A percentile compares a stretch with the other conserved stretches of the same genome.
Conservation (phyloP, 1,140 invertebrate genomes). For the Drosophila kanapiae region DNA sequence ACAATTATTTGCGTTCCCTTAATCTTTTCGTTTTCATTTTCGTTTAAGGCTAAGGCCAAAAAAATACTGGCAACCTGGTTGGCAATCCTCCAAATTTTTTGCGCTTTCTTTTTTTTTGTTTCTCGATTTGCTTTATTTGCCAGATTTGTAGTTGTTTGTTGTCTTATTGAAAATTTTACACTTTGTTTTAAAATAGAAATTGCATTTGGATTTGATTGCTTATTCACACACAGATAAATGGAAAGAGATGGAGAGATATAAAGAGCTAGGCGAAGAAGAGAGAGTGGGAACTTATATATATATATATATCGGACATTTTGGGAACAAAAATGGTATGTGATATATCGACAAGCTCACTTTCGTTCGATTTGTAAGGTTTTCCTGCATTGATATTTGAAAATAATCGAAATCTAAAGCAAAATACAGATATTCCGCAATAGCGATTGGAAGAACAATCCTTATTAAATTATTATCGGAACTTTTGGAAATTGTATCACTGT, state of each 20-base stretch:
- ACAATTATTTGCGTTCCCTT: conserved; percentile 31
- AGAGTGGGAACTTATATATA: too few species aligned
- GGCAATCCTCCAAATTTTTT: conserved; percentile 45
- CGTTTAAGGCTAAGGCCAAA: conserved; percentile 46
- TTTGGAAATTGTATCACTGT: not conserved
- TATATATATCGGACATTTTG: not conserved
- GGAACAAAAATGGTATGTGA: not conserved
- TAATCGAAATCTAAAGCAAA: not conserved
- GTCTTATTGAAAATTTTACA: conserved; percentile 61
- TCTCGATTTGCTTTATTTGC: conserved; percentile 9
- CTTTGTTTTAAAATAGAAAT: conserved; percentile 50
- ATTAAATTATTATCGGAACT: not conserved
- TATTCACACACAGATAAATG: conserved; percentile 40
- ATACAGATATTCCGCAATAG: not conserved
- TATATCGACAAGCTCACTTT: not conserved
- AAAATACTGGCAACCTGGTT: conserved; percentile 54
- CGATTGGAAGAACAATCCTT: too few species aligned
- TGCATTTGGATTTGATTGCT: conserved; percentile 34
- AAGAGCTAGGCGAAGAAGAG: too few species aligned
- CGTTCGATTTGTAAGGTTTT: not conserved
- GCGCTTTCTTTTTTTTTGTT: not conserved
- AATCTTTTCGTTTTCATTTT: conserved; percentile 23
- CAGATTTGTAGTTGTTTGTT: conserved; percentile 21
- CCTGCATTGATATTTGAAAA: not conserved
- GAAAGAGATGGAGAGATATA: conserved; percentile 8